Evolutionary conservation across 2,797 vertebrate species (phyloP).

Genomic region (Botia almorhae): DNA sequence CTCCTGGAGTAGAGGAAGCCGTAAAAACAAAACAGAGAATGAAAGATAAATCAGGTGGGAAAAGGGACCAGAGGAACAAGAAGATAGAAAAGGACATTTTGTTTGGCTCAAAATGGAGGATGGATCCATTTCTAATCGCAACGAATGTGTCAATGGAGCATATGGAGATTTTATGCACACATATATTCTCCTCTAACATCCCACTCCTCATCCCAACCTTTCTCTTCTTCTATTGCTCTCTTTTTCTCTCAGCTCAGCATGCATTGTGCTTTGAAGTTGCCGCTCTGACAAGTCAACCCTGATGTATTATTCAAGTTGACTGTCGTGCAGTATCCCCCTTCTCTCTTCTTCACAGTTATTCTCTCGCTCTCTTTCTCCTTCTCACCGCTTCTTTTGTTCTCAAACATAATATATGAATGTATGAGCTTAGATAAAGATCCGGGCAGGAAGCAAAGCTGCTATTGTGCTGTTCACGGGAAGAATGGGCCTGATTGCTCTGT

Average conservation of each 20-base stretch:
- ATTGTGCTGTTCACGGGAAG: conserved; percentile 31
- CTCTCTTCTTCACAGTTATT: conserved; percentile 49
- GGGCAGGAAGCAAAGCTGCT: conserved; percentile 26
- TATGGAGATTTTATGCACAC: conserved; percentile 56
- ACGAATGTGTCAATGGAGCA: conserved; percentile 18
- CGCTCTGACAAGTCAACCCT: conserved; percentile 70
- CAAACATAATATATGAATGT: conserved; percentile 50
- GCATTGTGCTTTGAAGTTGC: conserved; percentile 73
- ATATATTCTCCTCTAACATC: conserved; percentile 49
- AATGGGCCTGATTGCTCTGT: conserved; percentile 30
- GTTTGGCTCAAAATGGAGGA: conserved; percentile 50
- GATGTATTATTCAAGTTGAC: conserved; percentile 83
- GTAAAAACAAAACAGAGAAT: not conserved
- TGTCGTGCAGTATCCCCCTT: conserved; percentile 64
- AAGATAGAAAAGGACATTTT: conserved; percentile 13
- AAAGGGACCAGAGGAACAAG: not conserved
- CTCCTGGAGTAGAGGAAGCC: not conserved
- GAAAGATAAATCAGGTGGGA: not conserved
- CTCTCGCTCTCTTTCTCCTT: conserved; percentile 46
- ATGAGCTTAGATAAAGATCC: conserved; percentile 45
- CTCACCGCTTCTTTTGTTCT: conserved; percentile 51
- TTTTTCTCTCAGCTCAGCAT: conserved; percentile 64
- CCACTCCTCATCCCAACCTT: conserved; percentile 40
- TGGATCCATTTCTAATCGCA: conserved; percentile 29
- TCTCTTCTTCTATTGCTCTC: conserved; percentile 51